Conservation (phyloP, 2,888 invertebrate genomes). For the Oegoconia quadripuncta region DNA sequence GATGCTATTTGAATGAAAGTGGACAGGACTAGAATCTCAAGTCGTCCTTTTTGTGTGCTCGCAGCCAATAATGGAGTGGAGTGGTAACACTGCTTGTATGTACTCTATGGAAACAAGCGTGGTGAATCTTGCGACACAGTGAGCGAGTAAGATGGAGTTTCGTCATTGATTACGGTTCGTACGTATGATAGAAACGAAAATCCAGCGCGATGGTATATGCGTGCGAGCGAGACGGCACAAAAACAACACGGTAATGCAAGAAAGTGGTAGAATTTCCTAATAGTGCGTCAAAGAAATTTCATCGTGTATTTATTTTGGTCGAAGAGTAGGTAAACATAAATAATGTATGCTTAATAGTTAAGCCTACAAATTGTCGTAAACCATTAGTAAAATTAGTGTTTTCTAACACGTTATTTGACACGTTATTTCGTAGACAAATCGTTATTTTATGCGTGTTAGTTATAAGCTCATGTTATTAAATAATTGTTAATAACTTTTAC, state of each 20-base stretch:
- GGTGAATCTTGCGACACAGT: constrained; percentile 4
- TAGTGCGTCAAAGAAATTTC: neutral
- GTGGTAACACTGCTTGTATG: too few relatives aligned
- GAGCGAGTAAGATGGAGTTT: constrained; percentile 2
- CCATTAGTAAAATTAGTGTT: neutral
- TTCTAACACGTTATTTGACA: neutral
- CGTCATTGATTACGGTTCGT: constrained; percentile 4
- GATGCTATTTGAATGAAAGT: too few relatives aligned
- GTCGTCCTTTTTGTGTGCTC: too few relatives aligned
- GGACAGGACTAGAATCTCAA: too few relatives aligned
- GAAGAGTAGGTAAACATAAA: neutral
- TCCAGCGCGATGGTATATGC: neutral
- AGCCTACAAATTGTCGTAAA: neutral
- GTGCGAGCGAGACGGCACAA: neutral
- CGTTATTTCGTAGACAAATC: neutral
- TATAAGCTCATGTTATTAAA: too few relatives aligned
- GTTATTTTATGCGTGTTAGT: neutral
- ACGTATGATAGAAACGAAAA: too few relatives aligned
- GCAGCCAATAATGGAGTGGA: too few relatives aligned
- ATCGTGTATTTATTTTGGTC: neutral
- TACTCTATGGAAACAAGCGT: constrained; percentile 8
- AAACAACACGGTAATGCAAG: neutral
- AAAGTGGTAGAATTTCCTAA: neutral
- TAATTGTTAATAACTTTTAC: too few relatives aligned
- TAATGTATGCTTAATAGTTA: too few relatives aligned